Percentiles rank a stretch among this genome's conserved stretches.
Conservation (phyloP, 2,113 vertebrate species). For the Gavia stellata region DNA sequence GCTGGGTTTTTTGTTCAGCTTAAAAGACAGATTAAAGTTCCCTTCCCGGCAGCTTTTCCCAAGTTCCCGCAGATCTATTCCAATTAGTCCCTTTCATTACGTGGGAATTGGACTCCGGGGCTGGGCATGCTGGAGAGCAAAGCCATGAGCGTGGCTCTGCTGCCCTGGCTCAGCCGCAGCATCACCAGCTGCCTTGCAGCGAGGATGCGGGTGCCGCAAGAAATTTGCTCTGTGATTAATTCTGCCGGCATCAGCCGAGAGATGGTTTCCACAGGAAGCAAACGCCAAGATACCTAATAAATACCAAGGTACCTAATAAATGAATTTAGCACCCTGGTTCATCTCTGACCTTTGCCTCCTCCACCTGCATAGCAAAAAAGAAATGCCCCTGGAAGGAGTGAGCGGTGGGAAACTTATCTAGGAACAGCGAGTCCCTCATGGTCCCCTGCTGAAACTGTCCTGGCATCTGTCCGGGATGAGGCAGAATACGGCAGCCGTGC, state of each 20-base stretch:
- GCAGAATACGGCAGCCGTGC: background rate
- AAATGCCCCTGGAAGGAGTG: background rate
- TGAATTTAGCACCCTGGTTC: background rate
- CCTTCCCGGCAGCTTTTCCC: background rate
- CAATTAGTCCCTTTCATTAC: background rate
- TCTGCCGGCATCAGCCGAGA: background rate
- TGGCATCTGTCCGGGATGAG: background rate
- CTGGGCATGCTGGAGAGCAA: background rate
- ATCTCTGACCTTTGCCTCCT: background rate
- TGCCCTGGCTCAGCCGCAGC: fast-evolving
- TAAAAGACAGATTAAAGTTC: background rate
- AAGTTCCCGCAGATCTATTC: conserved; percentile 25
- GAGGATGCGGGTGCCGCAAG: background rate
- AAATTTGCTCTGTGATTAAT: background rate
- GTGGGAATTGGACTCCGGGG: background rate
- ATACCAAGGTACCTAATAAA: background rate
- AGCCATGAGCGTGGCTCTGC: background rate
- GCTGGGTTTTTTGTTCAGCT: background rate
- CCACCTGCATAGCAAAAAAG: background rate
- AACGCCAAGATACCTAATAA: background rate
- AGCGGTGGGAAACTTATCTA: background rate
- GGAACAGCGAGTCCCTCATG: fast-evolving
- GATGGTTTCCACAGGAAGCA: background rate
- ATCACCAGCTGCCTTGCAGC: background rate
- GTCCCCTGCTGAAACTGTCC: fast-evolving